Evolutionary conservation across 2,888 invertebrate genomes (phyloP).

Genomic region (Cepaea hortensis): DNA sequence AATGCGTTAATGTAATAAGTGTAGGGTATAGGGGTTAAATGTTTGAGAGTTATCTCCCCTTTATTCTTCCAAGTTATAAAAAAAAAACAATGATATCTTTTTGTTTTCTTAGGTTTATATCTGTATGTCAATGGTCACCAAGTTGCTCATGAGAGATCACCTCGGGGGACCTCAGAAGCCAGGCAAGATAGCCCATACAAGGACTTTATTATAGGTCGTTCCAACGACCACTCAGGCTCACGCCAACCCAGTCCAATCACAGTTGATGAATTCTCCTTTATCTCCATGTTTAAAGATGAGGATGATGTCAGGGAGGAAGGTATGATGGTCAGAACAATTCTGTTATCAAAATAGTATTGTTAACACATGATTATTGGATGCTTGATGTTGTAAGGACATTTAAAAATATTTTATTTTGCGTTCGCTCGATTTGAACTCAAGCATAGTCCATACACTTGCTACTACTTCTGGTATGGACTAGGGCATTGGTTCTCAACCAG

Average conservation of each 20-base stretch:
- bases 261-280: constrained; percentile 74
- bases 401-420: too few species aligned
- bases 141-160: constrained; percentile 51
- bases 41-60: too few species aligned
- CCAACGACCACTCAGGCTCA: constrained; percentile 62
- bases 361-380: too few species aligned
- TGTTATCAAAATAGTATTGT: too few species aligned
- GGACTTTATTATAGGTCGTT: constrained; percentile 70
- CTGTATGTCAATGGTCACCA: constrained; percentile 71
- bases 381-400: too few species aligned
- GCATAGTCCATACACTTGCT: too few species aligned
- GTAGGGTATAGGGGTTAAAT: too few species aligned
- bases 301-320: constrained; percentile 67
- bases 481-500: too few species aligned
- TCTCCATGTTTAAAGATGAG: constrained; percentile 62
- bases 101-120: constrained; percentile 58
- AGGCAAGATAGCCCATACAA: constrained; percentile 53
- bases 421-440: too few species aligned
- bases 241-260: constrained; percentile 60
- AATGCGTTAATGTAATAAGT: too few species aligned
- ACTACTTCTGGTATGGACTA: too few species aligned
- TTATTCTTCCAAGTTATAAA: too few species aligned
- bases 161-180: constrained; percentile 46
- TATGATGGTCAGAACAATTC: constrained; percentile 47
- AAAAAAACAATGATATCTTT: background rate